These are phyloP conservation scores for Cathartes aura DNA, from an alignment of 2,113 vertebrate species.

Conservation along the genomic window DNA sequence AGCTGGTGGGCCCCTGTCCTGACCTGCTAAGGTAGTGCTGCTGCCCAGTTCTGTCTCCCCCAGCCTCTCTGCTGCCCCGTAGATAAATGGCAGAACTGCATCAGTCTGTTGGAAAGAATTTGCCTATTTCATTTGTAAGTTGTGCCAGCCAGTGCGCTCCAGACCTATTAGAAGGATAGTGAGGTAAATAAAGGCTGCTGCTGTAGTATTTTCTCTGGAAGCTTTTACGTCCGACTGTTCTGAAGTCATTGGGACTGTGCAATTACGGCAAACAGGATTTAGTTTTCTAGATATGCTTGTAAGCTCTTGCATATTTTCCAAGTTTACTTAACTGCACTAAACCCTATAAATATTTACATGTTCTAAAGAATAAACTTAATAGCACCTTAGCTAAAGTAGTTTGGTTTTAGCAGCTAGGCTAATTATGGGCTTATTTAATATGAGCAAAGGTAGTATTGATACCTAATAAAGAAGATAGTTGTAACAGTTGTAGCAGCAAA, in stretches of 20 bases:
- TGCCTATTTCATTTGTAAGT: not conserved
- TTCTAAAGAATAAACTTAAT: not conserved
- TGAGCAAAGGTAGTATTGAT: not conserved
- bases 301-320: not conserved
- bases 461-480: not conserved
- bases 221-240: not conserved
- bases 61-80: not conserved
- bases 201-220: not conserved
- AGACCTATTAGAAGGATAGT: not conserved
- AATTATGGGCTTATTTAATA: not conserved
- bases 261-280: not conserved
- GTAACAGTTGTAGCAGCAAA: not conserved
- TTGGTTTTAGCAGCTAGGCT: not conserved
- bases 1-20: not conserved
- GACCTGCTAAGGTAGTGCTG: rapidly evolving
- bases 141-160: not conserved
- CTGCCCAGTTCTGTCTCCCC: not conserved
- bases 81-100: not conserved
- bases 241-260: not conserved
- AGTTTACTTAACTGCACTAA: not conserved
- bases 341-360: not conserved
- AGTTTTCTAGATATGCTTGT: not conserved
- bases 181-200: not conserved
- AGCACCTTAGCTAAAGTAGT: not conserved
- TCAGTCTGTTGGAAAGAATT: not conserved